Evolutionary conservation across 2,797 vertebrate species (phyloP).

Genomic region (Sebastes hubbsi): DNA sequence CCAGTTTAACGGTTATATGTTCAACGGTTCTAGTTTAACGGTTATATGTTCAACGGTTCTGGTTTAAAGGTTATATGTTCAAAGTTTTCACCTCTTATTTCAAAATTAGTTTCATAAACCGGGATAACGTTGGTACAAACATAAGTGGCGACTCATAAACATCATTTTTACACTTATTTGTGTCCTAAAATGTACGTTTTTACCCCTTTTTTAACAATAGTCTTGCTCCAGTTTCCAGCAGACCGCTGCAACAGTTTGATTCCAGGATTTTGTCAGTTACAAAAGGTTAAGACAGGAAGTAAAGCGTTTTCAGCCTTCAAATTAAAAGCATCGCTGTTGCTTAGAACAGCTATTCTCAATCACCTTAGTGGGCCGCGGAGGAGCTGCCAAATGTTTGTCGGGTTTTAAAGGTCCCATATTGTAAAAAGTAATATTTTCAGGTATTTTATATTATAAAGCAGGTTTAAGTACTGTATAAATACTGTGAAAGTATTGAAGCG

Average conservation of each 20-base stretch:
- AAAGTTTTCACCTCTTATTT: not conserved
- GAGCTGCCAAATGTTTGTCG: too few relatives aligned
- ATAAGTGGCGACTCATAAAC: not conserved
- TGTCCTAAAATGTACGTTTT: not conserved
- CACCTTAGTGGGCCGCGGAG: too few relatives aligned
- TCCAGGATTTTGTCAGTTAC: conserved; percentile 1
- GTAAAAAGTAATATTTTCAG: too few relatives aligned
- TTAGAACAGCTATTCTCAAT: too few relatives aligned
- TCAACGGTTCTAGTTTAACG: not conserved
- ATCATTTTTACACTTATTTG: not conserved
- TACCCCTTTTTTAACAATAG: not conserved
- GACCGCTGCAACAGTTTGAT: conserved; percentile 63
- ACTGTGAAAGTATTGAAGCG: too few relatives aligned
- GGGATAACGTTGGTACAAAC: not conserved
- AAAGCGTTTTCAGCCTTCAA: not conserved
- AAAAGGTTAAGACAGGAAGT: not conserved
- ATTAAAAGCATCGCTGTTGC: conserved; percentile 29
- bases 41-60: not conserved
- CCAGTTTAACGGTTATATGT: not conserved
- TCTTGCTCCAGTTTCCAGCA: conserved; percentile 31
- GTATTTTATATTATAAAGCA: too few relatives aligned
- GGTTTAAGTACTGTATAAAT: too few relatives aligned
- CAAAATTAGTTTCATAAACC: not conserved
- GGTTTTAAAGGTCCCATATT: too few relatives aligned
- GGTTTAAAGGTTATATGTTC: not conserved